Evolutionary conservation across 2,113 vertebrate species (phyloP).

Genomic region (Gopherus evgoodei): DNA sequence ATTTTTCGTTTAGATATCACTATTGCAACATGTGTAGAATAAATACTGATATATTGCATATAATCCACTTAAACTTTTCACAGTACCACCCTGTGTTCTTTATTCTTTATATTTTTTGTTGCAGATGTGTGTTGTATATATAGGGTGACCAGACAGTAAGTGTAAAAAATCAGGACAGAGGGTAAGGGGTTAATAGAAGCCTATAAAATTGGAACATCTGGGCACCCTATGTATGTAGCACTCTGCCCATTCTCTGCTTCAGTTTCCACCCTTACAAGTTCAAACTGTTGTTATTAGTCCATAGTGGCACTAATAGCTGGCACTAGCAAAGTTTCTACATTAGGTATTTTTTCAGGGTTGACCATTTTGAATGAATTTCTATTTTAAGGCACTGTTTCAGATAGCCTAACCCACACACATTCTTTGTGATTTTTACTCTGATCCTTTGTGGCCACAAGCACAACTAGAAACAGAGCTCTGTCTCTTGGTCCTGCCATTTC

Average conservation of each 20-base stretch:
- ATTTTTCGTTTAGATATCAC: background rate
- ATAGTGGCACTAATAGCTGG: background rate
- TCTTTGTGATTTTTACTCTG: background rate
- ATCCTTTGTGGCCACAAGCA: background rate
- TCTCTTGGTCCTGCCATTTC: background rate
- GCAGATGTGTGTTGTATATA: background rate
- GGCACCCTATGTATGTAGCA: background rate
- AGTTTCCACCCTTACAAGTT: background rate
- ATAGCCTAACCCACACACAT: background rate
- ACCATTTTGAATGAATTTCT: background rate
- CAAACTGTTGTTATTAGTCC: background rate
- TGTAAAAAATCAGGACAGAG: too few relatives aligned
- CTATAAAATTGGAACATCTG: too few relatives aligned
- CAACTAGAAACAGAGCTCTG: background rate
- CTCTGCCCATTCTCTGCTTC: background rate
- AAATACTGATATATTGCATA: background rate
- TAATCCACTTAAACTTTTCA: background rate
- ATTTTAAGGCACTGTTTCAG: background rate
- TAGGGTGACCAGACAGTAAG: too few relatives aligned
- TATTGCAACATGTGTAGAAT: background rate
- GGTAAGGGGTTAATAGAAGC: too few relatives aligned
- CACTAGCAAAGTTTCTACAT: background rate
- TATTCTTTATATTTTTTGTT: background rate
- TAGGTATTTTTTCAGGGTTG: background rate
- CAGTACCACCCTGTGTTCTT: background rate